Evolutionary conservation across 2,888 invertebrate species (phyloP), one percentile per base, ranked within the genome.

Genomic region (Caenorhabditis doughertyi): DNA sequence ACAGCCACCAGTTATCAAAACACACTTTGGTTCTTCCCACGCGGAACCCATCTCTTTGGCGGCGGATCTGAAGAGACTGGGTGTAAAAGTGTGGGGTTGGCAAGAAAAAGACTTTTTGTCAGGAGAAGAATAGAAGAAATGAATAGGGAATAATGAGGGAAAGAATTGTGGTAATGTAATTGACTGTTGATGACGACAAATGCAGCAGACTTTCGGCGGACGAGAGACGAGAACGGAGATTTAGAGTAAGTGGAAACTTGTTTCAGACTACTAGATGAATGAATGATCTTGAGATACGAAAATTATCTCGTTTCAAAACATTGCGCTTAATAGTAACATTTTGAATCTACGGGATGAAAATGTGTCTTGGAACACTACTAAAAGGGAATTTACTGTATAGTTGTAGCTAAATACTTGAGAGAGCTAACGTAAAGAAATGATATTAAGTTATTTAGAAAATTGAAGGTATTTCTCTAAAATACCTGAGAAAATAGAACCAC

Each of bases 1-100:
- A 82, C 90, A 91, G 29, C 91, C 91, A 35, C 91, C 91, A 51
- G 91, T 91, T 62, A 91, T 85, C 76, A 91, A 83, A 81, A 90
- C 87, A 67, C 81, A 84, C 9, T 62, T 82, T 65, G 87, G 87
- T 81, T 87, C 85, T 58, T 84, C 84, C 71, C 71, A 64, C 32
- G 51, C 56, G 62, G 70, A 74, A 76, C 67, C 83, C 83, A 83
- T 83, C 55, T 80, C 60, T 58, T 65, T 35, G 76, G 65, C 73
- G 72, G 68, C 62, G 60, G 70, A 81, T 68, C 68, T 74, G 76
- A 76, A 76, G 70, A 70, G 56, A 62, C 21, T n/a, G n/a, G 73
- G 56, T 27, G 23, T 35, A 18, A 25, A 16, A 23, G 39, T 7
- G 29, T 29, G 27, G 58, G 11, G 4, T 4, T 16, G 21, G 18